Conservation (phyloP, 2,113 vertebrate species). For the Isurus oxyrinchus region DNA sequence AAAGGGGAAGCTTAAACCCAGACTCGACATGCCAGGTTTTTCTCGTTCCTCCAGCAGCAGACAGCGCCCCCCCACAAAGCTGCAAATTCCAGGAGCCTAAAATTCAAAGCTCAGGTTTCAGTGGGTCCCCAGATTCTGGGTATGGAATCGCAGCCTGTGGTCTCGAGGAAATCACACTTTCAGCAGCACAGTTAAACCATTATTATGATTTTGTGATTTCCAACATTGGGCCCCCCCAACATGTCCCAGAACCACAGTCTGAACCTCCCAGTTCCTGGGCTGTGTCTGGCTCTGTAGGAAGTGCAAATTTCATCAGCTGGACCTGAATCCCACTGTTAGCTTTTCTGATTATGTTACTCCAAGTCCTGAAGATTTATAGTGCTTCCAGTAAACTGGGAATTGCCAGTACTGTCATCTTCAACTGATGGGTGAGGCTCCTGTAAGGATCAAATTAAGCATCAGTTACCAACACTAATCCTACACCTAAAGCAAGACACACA, state of each 20-base stretch:
- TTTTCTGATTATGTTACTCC: slow-evolving; percentile 59
- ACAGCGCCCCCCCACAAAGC: background rate
- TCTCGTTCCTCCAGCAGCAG: background rate
- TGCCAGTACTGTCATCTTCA: slow-evolving; percentile 73
- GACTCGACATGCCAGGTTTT: background rate
- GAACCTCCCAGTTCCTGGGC: slow-evolving; percentile 36
- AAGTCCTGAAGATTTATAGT: slow-evolving; percentile 89
- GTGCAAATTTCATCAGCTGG: background rate
- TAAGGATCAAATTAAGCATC: background rate
- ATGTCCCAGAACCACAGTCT: background rate
- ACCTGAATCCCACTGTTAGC: too few relatives aligned
- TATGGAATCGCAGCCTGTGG: background rate
- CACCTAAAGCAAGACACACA: background rate
- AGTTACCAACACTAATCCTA: background rate
- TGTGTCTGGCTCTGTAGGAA: background rate
- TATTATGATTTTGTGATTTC: background rate
- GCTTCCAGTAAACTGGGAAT: slow-evolving; percentile 81
- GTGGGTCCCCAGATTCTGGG: background rate
- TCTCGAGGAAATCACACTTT: too few relatives aligned
- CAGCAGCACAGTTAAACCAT: background rate
- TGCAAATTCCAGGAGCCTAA: background rate
- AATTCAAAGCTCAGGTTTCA: background rate
- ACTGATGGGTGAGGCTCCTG: slow-evolving; percentile 78
- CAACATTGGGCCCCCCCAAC: too few relatives aligned
- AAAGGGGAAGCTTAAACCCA: background rate